phyloP scores from a whole-genome alignment of 2,113 vertebrate species.

The Corvus hawaiiensis region DNA sequence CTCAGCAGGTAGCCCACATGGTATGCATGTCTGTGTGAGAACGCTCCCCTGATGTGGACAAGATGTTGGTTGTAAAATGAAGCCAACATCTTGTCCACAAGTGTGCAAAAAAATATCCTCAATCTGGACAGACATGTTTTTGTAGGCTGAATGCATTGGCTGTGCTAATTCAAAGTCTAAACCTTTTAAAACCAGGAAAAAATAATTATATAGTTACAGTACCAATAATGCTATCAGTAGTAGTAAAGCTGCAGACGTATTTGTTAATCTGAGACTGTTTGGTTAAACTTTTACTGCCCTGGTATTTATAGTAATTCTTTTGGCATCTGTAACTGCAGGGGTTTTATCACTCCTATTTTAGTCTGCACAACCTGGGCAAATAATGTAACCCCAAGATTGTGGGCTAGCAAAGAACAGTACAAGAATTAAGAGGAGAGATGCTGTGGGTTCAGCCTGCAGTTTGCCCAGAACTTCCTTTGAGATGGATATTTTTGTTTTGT shows the following conservation, averaged over 20 bases:
- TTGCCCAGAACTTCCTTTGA: neutral
- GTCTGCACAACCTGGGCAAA: neutral
- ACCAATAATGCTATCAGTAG: neutral
- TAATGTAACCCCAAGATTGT: neutral
- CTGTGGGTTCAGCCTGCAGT: neutral
- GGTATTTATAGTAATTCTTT: slow-evolving; percentile 14
- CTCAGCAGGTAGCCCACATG: slow-evolving; percentile 79
- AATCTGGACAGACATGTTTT: slow-evolving; percentile 33
- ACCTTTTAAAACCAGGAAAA: slow-evolving; percentile 25
- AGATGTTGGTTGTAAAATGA: slow-evolving; percentile 79
- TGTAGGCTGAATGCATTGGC: slow-evolving; percentile 30
- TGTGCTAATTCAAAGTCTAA: slow-evolving; percentile 44
- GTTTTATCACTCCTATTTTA: neutral
- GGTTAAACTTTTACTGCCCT: slow-evolving; percentile 18
- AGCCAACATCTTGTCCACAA: slow-evolving; percentile 79
- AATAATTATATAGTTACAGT: neutral
- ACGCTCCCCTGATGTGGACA: slow-evolving; percentile 79
- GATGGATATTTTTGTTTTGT: neutral
- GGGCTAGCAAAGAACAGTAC: neutral
- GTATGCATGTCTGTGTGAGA: slow-evolving; percentile 78
- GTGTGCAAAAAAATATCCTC: slow-evolving; percentile 69
- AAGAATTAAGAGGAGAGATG: neutral
- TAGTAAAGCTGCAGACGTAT: slow-evolving; percentile 19
- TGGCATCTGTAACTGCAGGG: slow-evolving; percentile 3
- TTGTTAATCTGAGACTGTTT: slow-evolving; percentile 12